Evolutionary conservation across 2,888 invertebrate genomes (phyloP).

Genomic region (Ptycholaimellus sp.): DNA sequence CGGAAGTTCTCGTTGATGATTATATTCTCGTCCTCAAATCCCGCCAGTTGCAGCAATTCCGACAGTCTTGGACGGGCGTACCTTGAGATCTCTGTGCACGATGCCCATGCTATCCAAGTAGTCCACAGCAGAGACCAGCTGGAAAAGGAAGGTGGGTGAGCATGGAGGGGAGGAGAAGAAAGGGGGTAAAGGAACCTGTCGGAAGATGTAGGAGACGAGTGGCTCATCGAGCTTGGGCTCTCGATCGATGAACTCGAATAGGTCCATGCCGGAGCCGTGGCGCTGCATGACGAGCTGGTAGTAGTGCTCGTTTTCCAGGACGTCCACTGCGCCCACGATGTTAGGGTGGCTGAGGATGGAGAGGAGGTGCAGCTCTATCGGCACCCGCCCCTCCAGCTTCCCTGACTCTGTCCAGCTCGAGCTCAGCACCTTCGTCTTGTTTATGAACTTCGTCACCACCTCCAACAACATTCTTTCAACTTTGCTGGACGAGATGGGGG

Average conservation of each 20-base stretch:
- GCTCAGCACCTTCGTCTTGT: constrained; percentile 42
- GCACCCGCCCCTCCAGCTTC: constrained; percentile 28
- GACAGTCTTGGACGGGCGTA: too few species aligned
- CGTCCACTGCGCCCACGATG: constrained; percentile 43
- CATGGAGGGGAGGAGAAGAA: too few species aligned
- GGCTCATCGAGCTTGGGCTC: constrained; percentile 43
- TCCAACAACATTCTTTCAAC: constrained; percentile 11
- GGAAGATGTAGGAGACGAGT: constrained; percentile 44
- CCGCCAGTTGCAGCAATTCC: too few species aligned
- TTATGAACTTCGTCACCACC: constrained; percentile 47
- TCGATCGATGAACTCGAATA: constrained; percentile 51
- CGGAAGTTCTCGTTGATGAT: constrained; percentile 47
- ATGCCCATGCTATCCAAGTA: constrained; percentile 44
- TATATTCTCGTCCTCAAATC: constrained; percentile 50
- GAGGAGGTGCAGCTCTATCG: constrained; percentile 43
- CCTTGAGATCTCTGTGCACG: constrained; percentile 44
- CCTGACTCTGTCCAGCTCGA: constrained; percentile 41
- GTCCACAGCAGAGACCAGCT: constrained; percentile 45
- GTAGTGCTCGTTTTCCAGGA: constrained; percentile 44
- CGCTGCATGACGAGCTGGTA: constrained; percentile 53
- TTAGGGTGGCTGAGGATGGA: constrained; percentile 42
- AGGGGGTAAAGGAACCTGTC: constrained; percentile 36
- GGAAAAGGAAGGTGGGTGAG: constrained; percentile 12
- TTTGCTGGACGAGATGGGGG: neutral
- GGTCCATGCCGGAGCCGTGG: constrained; percentile 48